phyloP scores from a whole-genome alignment of 2,888 invertebrate species.

The Chrysodeixis includens region DNA sequence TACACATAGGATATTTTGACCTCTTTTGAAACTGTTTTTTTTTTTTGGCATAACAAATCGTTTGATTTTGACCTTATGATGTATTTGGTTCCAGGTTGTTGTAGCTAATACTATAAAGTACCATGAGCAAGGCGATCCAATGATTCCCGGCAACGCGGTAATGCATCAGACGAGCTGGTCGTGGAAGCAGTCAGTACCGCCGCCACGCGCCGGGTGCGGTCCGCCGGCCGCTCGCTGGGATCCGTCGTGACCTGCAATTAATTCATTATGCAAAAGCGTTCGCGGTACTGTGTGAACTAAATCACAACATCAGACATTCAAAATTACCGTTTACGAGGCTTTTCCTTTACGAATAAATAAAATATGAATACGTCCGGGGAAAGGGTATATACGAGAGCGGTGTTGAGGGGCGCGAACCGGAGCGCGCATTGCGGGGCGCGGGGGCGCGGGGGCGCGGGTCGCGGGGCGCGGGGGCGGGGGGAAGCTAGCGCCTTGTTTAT shows the following conservation, averaged over 20 bases:
- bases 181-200: too few species aligned
- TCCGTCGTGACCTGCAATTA: background rate
- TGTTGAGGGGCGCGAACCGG: background rate
- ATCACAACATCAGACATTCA: conserved; percentile 28
- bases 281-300: conserved; percentile 11
- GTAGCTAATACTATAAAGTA: too few species aligned
- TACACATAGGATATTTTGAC: too few species aligned
- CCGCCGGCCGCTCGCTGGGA: too few species aligned
- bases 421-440: background rate
- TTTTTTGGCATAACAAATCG: too few species aligned
- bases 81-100: too few species aligned
- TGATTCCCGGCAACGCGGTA: too few species aligned
- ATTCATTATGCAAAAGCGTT: conserved; percentile 29
- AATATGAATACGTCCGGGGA: conserved; percentile 27
- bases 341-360: conserved; percentile 29
- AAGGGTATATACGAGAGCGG: conserved; percentile 6
- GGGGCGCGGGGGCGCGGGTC: background rate
- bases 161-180: too few species aligned
- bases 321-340: conserved; percentile 23
- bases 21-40: too few species aligned
- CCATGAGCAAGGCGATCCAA: too few species aligned
- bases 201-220: too few species aligned
- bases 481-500: conserved; percentile 33
- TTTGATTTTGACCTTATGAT: too few species aligned
- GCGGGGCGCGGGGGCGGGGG: background rate